phyloP scores from a whole-genome alignment of 2,888 invertebrate species.

The Scaptomyza flava region DNA sequence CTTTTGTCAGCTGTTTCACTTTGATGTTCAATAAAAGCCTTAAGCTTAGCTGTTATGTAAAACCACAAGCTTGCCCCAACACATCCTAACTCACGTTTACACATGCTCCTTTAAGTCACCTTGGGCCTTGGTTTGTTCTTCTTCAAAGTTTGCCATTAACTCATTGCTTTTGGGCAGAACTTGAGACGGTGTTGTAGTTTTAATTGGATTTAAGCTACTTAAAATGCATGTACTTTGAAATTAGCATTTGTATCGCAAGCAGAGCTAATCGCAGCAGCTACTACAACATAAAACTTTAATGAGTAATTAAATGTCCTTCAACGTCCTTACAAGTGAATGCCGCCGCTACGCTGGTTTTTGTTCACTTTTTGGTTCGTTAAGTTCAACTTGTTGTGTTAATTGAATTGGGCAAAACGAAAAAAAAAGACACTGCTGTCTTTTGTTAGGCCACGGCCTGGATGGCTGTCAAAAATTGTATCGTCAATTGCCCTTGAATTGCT shows the following conservation, averaged over 20 bases:
- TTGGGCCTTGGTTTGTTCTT: neutral
- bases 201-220: conserved; percentile 51
- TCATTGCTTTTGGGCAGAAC: conserved; percentile 9
- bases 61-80: conserved; percentile 30
- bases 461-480: conserved; percentile 32
- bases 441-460: conserved; percentile 47
- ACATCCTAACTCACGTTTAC: conserved; percentile 6
- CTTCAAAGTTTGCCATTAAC: conserved; percentile 4
- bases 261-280: conserved; percentile 18
- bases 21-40: conserved; percentile 67
- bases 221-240: conserved; percentile 49
- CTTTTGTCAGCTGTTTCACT: conserved; percentile 47
- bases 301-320: conserved; percentile 55
- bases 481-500: conserved; percentile 48
- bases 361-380: conserved; percentile 33
- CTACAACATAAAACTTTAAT: conserved; percentile 70
- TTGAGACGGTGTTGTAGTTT: conserved; percentile 25
- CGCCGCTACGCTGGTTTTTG: conserved; percentile 28
- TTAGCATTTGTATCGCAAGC: conserved; percentile 59
- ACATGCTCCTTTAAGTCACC: neutral
- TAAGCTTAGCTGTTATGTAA: conserved; percentile 47
- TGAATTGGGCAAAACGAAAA: conserved; percentile 61
- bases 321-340: neutral
- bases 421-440: conserved; percentile 55
- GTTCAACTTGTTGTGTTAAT: conserved; percentile 66